Evolutionary conservation across 1,140 invertebrate genomes (phyloP).

Genomic region (Anadara kagoshimensis): DNA sequence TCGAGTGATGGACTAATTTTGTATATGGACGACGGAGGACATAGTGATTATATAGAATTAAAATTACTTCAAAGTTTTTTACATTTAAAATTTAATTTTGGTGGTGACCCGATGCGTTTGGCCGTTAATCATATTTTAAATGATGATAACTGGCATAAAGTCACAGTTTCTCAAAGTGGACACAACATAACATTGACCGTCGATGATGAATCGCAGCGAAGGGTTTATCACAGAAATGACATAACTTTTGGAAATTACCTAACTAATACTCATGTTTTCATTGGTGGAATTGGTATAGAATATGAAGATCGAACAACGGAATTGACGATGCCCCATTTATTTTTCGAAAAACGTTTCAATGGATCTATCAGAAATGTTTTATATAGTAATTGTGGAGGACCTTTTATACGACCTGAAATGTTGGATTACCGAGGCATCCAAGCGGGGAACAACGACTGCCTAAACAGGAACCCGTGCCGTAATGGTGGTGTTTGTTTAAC

Average conservation of each 20-base stretch:
- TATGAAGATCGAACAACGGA: constrained; percentile 68
- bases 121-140: constrained; percentile 77
- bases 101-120: constrained; percentile 82
- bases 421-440: constrained; percentile 74
- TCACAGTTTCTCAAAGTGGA: constrained; percentile 53
- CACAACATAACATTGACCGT: constrained; percentile 56
- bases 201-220: constrained; percentile 66
- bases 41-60: constrained; percentile 95
- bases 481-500: constrained; percentile 95
- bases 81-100: constrained; percentile 82
- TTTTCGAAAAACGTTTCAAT: constrained; percentile 58
- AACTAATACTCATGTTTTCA: constrained; percentile 74
- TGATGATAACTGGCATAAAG: constrained; percentile 61
- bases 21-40: constrained; percentile 93
- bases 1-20: constrained; percentile 94
- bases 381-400: constrained; percentile 61
- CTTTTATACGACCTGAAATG: constrained; percentile 46
- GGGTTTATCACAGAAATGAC: constrained; percentile 66
- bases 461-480: constrained; percentile 90
- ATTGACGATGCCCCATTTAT: constrained; percentile 55
- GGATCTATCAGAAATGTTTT: constrained; percentile 64
- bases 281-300: constrained; percentile 62
- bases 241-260: constrained; percentile 44
- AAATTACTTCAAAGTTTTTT: constrained; percentile 93
- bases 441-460: constrained; percentile 81